Evolutionary conservation across 2,113 vertebrate species (phyloP), one percentile per base, ranked within the genome.

Genomic region (Planiliza haematocheilus): DNA sequence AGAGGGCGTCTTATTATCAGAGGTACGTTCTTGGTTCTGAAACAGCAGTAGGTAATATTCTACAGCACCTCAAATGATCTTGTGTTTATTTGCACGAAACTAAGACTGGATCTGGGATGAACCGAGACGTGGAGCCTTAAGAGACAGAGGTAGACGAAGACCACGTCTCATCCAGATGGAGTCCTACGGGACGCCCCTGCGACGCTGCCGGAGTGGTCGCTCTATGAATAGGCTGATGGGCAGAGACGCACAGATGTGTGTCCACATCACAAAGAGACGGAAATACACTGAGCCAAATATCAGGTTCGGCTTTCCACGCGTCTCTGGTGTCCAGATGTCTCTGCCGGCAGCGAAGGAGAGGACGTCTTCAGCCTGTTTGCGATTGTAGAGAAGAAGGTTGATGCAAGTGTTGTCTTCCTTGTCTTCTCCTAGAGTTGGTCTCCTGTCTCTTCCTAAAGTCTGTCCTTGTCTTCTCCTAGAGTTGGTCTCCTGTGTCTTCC

Each of bases 241-340:
- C 60, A 79, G 76, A 82, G 82, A 84, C 63, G 14, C 81, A 71
- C 80, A 88, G 52, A 86, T 87, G 82, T 84, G 73, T 17, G 56
- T 89, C 81, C 84, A 88, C 85, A 89, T 83, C 86, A 82, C 60
- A 85, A 73, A 74, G 43, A 86, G 56, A 76, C 84, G 79, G 41
- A 66, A 72, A 77, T 71, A 85, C 63, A 17, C 24, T 0, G 9
- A 71, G 39, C 38, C 77, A 86, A 79, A 86, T 78, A 73, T 83
- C 81, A 83, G 63, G 70, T 84, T 88, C 76, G 68, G 71, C 56
- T 86, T 77, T 71, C 77, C 13, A 58, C 13, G 61, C 18, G 24
- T 50, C 46, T 6, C 79, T 88, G 86, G 49, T 3, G 65, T 70
- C 75, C 89, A 86, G 86, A 88, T 89, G 89, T 87, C 38, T 16